Conservation (phyloP, 2,888 invertebrate species). For the Strigamia crassipes region DNA sequence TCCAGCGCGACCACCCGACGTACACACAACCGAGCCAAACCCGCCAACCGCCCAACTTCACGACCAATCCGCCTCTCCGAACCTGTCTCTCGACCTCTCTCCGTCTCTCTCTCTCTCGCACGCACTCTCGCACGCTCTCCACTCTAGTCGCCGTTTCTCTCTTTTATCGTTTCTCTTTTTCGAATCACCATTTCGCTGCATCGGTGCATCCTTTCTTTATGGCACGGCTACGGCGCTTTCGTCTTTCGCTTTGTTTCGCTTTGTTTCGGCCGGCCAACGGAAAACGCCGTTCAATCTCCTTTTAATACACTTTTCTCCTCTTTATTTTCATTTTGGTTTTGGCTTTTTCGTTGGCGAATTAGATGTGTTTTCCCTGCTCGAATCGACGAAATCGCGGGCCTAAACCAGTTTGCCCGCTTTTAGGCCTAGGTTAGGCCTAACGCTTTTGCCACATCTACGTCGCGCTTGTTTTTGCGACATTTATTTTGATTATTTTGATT, state of each 20-base stretch:
- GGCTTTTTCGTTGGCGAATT: too few relatives aligned
- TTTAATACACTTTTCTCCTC: background rate
- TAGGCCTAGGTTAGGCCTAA: constrained; percentile 16
- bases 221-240: background rate
- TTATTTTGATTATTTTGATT: too few relatives aligned
- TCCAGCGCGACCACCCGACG: background rate
- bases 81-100: background rate
- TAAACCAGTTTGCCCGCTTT: constrained; percentile 14
- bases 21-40: background rate
- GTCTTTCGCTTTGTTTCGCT: background rate
- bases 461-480: too few relatives aligned
- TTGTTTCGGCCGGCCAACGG: too few relatives aligned
- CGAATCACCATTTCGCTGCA: background rate
- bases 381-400: background rate
- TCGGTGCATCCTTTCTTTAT: background rate
- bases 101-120: background rate
- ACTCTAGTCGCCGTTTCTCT: background rate
- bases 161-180: background rate
- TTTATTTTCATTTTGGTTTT: too few relatives aligned
- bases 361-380: background rate
- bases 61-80: background rate
- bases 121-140: too few relatives aligned
- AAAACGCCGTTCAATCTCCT: too few relatives aligned
- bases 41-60: background rate
- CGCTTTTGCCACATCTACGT: background rate